Evolutionary conservation across 2,888 invertebrate genomes (phyloP).

Genomic region (Brachyptera putata): DNA sequence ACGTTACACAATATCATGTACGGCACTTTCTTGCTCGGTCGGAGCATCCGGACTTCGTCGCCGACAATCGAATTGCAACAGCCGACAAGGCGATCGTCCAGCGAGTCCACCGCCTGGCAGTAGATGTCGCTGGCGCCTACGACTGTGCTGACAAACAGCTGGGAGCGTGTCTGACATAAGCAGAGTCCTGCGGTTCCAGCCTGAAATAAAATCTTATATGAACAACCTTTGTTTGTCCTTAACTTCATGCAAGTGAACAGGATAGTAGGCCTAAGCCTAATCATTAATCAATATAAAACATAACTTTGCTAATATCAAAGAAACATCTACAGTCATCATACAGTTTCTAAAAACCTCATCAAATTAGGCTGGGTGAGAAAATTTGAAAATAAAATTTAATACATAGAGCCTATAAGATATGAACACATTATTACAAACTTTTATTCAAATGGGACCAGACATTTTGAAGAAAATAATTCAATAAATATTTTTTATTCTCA

Average conservation of each 20-base stretch:
- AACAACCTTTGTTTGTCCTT: not conserved
- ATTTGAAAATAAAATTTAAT: no score
- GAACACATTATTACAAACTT: no score
- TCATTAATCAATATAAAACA: no score
- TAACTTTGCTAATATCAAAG: no score
- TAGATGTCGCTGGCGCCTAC: slow-evolving; percentile 44
- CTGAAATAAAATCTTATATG: slow-evolving; percentile 40
- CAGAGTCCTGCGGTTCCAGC: slow-evolving; percentile 46
- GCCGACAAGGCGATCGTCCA: slow-evolving; percentile 70
- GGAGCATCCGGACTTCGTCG: slow-evolving; percentile 55
- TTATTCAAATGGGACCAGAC: no score
- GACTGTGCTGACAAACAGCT: slow-evolving; percentile 22
- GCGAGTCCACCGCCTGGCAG: slow-evolving; percentile 72
- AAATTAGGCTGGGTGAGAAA: no score
- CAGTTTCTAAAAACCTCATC: no score
- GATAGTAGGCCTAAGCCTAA: not conserved
- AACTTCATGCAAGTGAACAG: not conserved
- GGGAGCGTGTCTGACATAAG: slow-evolving; percentile 46
- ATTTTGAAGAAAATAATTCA: no score
- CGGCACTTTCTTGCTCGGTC: slow-evolving; percentile 65
- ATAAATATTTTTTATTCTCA: no score
- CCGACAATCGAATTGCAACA: slow-evolving; percentile 67
- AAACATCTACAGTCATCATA: no score
- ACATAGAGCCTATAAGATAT: no score
- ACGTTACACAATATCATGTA: slow-evolving; percentile 74